Conservation (phyloP, 2,797 vertebrate genomes). For the Parambassis ranga region DNA sequence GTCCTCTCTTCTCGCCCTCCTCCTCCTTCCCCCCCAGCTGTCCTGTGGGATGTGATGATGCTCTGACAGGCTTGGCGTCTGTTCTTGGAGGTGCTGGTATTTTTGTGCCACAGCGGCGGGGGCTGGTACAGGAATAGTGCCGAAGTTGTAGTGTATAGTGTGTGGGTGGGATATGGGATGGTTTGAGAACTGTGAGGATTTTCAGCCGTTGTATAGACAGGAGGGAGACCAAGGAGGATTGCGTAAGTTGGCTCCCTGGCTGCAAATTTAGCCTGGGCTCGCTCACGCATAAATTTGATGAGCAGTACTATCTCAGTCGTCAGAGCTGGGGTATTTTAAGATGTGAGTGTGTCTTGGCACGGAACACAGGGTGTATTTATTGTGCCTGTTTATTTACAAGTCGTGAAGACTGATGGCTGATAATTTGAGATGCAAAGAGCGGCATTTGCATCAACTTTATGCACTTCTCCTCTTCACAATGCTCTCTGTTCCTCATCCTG, state of each 20-base stretch:
- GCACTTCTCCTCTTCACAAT: slow-evolving; percentile 26
- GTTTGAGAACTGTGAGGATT: slow-evolving; percentile 63
- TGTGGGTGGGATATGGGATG: slow-evolving; percentile 71
- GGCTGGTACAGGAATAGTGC: slow-evolving; percentile 77
- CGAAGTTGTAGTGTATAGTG: slow-evolving; percentile 77
- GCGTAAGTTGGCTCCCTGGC: slow-evolving; percentile 73
- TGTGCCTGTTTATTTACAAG: slow-evolving; percentile 63
- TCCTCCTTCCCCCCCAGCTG: slow-evolving; percentile 38
- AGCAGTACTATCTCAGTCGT: slow-evolving; percentile 77
- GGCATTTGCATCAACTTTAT: slow-evolving; percentile 30
- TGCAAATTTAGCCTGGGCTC: slow-evolving; percentile 78
- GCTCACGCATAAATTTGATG: slow-evolving; percentile 76
- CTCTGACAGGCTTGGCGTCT: slow-evolving; percentile 76
- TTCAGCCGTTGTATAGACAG: slow-evolving; percentile 67
- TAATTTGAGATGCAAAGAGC: slow-evolving; percentile 50
- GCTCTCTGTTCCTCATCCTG: slow-evolving; percentile 35
- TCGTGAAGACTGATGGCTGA: slow-evolving; percentile 41
- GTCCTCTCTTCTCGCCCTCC: neutral
- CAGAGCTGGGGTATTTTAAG: slow-evolving; percentile 77
- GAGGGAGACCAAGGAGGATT: slow-evolving; percentile 65
- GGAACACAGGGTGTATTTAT: slow-evolving; percentile 42
- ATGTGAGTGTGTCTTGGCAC: slow-evolving; percentile 59
- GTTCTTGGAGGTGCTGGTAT: slow-evolving; percentile 79
- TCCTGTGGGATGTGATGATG: slow-evolving; percentile 75
- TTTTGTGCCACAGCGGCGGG: slow-evolving; percentile 67